Base-by-base conservation (phyloP, 2,888 invertebrate species). In the Harpalus rubripes region DNA sequence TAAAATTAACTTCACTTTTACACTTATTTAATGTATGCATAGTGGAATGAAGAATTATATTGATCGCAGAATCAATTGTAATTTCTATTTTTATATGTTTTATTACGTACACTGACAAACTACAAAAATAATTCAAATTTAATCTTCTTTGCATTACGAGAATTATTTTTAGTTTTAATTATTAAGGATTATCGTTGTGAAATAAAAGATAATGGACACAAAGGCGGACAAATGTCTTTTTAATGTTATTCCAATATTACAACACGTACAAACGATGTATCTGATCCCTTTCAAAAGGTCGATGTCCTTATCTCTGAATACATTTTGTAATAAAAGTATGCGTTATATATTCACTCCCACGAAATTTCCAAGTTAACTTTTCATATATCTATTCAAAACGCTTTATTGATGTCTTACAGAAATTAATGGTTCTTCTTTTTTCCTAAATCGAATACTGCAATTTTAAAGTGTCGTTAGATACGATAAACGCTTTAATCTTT, bases 101-200 rank as follows among this genome's bases (percentile, higher is more conserved):
- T 52, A 52, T 52, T 32, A 32, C 32, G 32, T 52, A 52, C 12
- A 8, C 44, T 52, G 10, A 12, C 12, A 5, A 10, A 44, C 8
- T 44, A 44, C 8, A 52, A 52, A 52, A 52, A 52, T 52, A 52
- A 52, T 52, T 52, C 5, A 52, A 52, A 1, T 52, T 52, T 52
- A 52, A 52, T 52, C 44, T 52, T 52, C 10, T 52, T 52, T 12
- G 4, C 44, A 44, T 7, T 44, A 44, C 44, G 44, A 52, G 10
- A 10, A 52, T 52, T 52, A 52, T 52, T 52, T 52, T 52, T 12
- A 52, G 44, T 52, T 52, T 52, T 52, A 52, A 52, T 52, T 52
- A 52, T 52, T 52, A 52, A 52, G 44, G 44, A 52, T 52, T 52
- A 4, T 52, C 32, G 44, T 2, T 52, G 44, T 52, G 2, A 52